phyloP scores from a whole-genome alignment of 2,797 vertebrate genomes.

The Lithobates sylvaticus region DNA sequence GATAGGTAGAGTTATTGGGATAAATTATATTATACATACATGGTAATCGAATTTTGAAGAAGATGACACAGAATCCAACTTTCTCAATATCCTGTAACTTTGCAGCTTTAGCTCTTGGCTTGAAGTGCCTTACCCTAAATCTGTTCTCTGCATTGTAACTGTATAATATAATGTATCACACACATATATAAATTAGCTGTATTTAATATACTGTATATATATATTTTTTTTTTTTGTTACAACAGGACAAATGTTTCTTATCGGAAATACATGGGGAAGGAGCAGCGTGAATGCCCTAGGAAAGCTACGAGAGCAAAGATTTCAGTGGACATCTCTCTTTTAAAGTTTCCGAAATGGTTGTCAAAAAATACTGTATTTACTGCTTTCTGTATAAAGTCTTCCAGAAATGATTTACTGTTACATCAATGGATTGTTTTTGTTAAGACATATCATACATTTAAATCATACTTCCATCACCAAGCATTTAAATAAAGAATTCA shows the following conservation, averaged over 20 bases:
- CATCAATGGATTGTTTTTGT: neutral
- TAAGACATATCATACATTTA: neutral
- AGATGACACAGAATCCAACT: too few species aligned
- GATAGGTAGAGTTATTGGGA: too few species aligned
- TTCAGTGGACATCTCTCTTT: constrained; percentile 52
- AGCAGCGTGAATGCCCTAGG: constrained; percentile 42
- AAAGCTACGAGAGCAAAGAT: constrained; percentile 32
- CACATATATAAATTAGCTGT: neutral
- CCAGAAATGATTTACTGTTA: neutral
- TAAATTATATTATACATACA: too few species aligned
- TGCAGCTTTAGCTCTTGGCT: too few species aligned
- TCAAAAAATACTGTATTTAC: neutral
- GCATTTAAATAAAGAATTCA: neutral
- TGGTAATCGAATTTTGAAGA: too few species aligned
- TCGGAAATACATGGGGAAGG: constrained; percentile 54
- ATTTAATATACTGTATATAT: neutral
- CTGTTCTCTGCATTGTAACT: neutral
- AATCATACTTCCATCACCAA: neutral
- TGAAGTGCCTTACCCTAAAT: neutral
- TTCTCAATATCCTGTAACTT: too few species aligned
- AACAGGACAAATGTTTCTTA: constrained; percentile 56
- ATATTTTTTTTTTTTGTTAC: neutral
- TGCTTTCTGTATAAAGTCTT: neutral
- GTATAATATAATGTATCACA: neutral
- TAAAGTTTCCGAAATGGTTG: neutral